phyloP scores from a whole-genome alignment of 2,888 invertebrate genomes.

The Ethmia dodecea region DNA sequence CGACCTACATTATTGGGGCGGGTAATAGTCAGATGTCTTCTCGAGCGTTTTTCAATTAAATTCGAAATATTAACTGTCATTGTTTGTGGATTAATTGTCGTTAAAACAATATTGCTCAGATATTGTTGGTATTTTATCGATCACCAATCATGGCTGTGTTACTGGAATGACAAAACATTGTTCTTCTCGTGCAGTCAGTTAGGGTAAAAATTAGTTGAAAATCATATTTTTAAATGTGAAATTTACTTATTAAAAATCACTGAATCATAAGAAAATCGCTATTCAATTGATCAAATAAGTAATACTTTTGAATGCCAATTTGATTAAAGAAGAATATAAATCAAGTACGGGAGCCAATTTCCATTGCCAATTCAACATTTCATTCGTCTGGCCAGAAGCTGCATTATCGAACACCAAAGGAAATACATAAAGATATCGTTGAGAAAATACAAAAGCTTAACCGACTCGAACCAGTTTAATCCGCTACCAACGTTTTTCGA shows the following conservation, averaged over 20 bases:
- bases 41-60: not conserved
- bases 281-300: too few species aligned
- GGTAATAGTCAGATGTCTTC: not conserved
- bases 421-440: conserved; percentile 22
- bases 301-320: too few species aligned
- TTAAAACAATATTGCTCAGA: not conserved
- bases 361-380: conserved; percentile 4
- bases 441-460: conserved; percentile 16
- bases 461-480: conserved; percentile 5
- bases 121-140: too few species aligned
- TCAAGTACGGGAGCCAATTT: conserved; percentile 1
- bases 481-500: not conserved
- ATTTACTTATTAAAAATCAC: too few species aligned
- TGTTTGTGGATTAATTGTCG: not conserved
- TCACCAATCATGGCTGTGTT: too few species aligned
- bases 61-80: not conserved
- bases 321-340: too few species aligned
- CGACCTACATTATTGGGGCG: conserved; percentile 24
- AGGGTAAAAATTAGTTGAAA: too few species aligned
- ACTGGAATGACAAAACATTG: too few species aligned
- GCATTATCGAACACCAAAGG: conserved; percentile 15
- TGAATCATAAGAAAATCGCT: too few species aligned
- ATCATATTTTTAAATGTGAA: too few species aligned
- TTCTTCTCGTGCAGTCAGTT: too few species aligned
- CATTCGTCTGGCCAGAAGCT: conserved; percentile 1